Evolutionary conservation across 2,797 vertebrate species (phyloP), one percentile per base, ranked within the genome.

Genomic region (Gastrophryne carolinensis): DNA sequence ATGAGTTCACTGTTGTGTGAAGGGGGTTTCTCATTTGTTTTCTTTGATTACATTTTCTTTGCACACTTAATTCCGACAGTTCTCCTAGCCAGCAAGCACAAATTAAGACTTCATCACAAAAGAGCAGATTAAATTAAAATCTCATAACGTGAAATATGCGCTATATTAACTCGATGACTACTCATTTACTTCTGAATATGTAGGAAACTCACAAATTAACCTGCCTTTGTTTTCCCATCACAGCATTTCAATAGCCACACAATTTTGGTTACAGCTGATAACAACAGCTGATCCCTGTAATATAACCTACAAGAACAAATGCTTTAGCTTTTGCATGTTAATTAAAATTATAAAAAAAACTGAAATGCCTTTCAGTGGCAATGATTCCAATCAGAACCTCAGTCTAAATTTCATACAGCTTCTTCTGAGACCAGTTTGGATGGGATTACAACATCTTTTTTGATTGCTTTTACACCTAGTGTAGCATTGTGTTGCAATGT

Each of bases 181-280:
- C 98, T 99, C 96, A 99, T 99, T 99, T 99, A 95, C 96, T 92
- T 98, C 92, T 93, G 96, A 98, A 99, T 96, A 94, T 96, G 94
- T 91, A 89, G 89, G 94, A 94, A 98, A 98, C 96, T 96, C 96
- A 95, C 94, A 98, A 98, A 98, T 98, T 95, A 97, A 98, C 95
- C 95, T 96, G 94, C 94, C 94, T 97, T 96, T 98, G 94, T 94
- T 93, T 95, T 92, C 81, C 88, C 93, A 89, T 87, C 90, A 83
- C 87, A 89, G 91, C 87, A 92, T 95, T 96, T 97, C 95, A 96
- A 91, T 87, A 90, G 88, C 87, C 89, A 87, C 86, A 93, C 87
- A 93, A 93, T 92, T 84, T 89, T 92, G 97, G 95, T 98, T 98
- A 97, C 88, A 92, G 91, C 84, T 83, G 87, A 90, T 93, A 95